Conservation (phyloP, 2,888 invertebrate genomes). For the Globia sparganii region DNA sequence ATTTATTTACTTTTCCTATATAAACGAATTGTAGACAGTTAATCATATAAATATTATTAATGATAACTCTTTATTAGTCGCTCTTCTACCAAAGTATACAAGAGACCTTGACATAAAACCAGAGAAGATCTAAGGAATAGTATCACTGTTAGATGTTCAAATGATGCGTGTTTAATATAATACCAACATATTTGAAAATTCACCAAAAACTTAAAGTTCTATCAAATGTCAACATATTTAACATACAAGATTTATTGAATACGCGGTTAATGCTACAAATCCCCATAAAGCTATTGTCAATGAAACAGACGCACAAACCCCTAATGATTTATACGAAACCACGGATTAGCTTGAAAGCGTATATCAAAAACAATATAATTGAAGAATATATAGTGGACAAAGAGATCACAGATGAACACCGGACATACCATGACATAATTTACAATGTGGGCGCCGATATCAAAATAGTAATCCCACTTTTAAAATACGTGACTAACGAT, state of each 20-base stretch:
- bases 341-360: slow-evolving; percentile 74
- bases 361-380: slow-evolving; percentile 79
- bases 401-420: slow-evolving; percentile 84
- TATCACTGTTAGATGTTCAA: slow-evolving; percentile 39
- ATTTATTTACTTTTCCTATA: no score
- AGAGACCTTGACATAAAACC: slow-evolving; percentile 55
- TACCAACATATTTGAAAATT: slow-evolving; percentile 48
- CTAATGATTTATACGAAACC: slow-evolving; percentile 75
- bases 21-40: slow-evolving; percentile 45
- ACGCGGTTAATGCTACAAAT: slow-evolving; percentile 66
- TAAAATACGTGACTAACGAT: slow-evolving; percentile 70
- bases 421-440: slow-evolving; percentile 88
- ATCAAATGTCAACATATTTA: slow-evolving; percentile 51
- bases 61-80: slow-evolving; percentile 45
- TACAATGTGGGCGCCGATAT: slow-evolving; percentile 85
- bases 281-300: slow-evolving; percentile 78
- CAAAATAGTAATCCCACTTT: slow-evolving; percentile 83
- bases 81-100: slow-evolving; percentile 35
- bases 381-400: slow-evolving; percentile 80
- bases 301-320: slow-evolving; percentile 65
- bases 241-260: slow-evolving; percentile 45
- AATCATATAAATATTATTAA: slow-evolving; percentile 56
- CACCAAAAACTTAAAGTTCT: slow-evolving; percentile 38
- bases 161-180: slow-evolving; percentile 41
- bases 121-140: slow-evolving; percentile 41